Conservation (phyloP, 2,113 vertebrate genomes). For the Condylura cristata region DNA sequence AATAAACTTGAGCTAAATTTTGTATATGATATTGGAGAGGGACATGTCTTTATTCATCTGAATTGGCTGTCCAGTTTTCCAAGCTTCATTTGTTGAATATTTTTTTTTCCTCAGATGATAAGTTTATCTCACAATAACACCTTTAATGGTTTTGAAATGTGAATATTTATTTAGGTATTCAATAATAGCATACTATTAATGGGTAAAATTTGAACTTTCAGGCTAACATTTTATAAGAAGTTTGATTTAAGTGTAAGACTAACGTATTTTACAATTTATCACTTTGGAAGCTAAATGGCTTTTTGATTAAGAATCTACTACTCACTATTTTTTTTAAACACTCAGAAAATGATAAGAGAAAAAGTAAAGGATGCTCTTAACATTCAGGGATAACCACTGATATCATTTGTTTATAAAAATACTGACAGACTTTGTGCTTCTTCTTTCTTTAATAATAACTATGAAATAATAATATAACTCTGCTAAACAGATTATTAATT, state of each 20-base stretch:
- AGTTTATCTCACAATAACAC: neutral
- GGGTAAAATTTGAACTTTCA: neutral
- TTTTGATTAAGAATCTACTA: neutral
- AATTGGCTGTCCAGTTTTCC: too few relatives aligned
- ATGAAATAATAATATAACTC: neutral
- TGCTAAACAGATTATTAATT: neutral
- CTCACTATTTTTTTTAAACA: neutral
- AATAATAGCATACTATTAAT: neutral
- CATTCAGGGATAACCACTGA: neutral
- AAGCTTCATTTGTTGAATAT: too few relatives aligned
- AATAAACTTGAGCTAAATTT: too few relatives aligned
- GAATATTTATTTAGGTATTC: neutral
- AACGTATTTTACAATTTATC: neutral
- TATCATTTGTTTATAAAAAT: neutral
- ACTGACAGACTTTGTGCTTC: neutral
- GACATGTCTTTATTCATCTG: too few relatives aligned
- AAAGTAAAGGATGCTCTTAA: neutral
- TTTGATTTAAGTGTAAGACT: neutral
- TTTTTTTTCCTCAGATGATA: neutral
- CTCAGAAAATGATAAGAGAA: neutral
- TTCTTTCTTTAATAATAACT: neutral
- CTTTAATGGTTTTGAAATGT: neutral
- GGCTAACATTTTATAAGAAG: neutral
- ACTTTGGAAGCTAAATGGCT: neutral
- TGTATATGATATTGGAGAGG: too few relatives aligned